Evolutionary conservation across 2,113 vertebrate genomes (phyloP).

Genomic region (Tylochromis polylepis): DNA sequence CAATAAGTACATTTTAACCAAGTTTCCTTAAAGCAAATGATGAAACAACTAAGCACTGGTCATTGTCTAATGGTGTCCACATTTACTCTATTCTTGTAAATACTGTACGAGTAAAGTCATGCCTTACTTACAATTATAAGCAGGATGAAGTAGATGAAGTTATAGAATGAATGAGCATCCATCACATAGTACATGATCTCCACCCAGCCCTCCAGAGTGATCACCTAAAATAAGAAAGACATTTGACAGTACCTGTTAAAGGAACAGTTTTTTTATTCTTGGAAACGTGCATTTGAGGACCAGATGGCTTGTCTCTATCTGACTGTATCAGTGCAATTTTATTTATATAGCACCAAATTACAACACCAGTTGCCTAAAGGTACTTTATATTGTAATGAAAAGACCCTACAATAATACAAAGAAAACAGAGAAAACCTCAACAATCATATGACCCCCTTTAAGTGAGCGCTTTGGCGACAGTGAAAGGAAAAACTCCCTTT

Average conservation of each 20-base stretch:
- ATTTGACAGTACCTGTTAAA: not conserved
- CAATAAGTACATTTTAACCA: not conserved
- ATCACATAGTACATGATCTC: slow-evolving; percentile 99
- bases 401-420: not conserved
- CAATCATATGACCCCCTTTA: not conserved
- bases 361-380: not conserved
- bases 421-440: not conserved
- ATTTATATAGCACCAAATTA: not conserved
- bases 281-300: not conserved
- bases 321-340: not conserved
- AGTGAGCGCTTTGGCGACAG: not conserved
- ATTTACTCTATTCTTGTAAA: fast-evolving
- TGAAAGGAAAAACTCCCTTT: not conserved
- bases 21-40: not conserved
- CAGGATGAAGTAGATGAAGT: slow-evolving; percentile 98
- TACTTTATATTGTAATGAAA: not conserved
- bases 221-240: slow-evolving; percentile 75
- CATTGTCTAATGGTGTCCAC: not conserved
- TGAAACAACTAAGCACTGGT: not conserved
- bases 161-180: slow-evolving; percentile 98
- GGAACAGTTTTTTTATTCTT: not conserved
- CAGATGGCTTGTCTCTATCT: not conserved
- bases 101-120: not conserved
- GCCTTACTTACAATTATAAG: slow-evolving; percentile 91
- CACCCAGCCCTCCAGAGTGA: slow-evolving; percentile 98